Evolutionary conservation across 2,797 vertebrate genomes (phyloP).

Genomic region (Sylvia borin): DNA sequence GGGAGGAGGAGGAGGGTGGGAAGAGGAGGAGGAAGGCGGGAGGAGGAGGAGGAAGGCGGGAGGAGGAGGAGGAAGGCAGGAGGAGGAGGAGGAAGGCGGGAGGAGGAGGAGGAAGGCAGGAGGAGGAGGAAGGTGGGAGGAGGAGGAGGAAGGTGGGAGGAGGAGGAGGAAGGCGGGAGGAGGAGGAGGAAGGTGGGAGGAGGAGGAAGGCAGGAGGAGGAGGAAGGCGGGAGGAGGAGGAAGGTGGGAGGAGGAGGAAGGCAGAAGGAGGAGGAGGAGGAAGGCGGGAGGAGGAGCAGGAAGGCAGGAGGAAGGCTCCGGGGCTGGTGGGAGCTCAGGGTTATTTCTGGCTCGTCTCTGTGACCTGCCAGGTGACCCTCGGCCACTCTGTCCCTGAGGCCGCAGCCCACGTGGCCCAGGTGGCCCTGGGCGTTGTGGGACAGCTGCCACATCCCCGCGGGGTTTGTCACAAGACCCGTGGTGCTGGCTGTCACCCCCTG

Average conservation of each 20-base stretch:
- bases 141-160: too few species aligned
- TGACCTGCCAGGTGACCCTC: not conserved
- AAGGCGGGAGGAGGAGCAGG: too few species aligned
- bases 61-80: too few species aligned
- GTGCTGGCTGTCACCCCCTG: not conserved
- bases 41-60: too few species aligned
- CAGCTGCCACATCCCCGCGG: accelerated
- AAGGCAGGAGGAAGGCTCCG: not conserved
- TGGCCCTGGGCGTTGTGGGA: not conserved
- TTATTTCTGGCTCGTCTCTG: conserved; percentile 23
- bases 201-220: not conserved
- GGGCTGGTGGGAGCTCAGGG: not conserved
- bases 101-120: too few species aligned
- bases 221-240: not conserved
- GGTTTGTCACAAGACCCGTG: not conserved
- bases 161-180: not conserved
- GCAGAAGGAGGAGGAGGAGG: not conserved
- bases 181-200: not conserved
- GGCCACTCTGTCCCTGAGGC: not conserved
- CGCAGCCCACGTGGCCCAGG: not conserved
- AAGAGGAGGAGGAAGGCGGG: not conserved
- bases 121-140: not conserved
- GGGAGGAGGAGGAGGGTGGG: not conserved
- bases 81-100: too few species aligned
- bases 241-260: not conserved